Evolutionary conservation across 1,140 invertebrate species (phyloP), one percentile per base, ranked within the genome.

Genomic region (Trachymyrmex septentrionalis): DNA sequence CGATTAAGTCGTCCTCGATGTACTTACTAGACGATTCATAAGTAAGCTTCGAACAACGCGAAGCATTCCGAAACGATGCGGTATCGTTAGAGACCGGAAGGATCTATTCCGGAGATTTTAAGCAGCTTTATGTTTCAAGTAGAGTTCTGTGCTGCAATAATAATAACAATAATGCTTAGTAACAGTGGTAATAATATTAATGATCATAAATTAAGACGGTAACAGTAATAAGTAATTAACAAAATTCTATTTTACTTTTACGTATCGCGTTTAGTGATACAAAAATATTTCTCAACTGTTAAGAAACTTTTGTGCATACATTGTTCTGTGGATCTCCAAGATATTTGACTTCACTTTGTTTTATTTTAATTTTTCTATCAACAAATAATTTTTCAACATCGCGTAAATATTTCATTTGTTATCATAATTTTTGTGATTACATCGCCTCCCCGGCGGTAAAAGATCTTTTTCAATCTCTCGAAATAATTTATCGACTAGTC

Each of bases 11-110:
- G 67, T 73, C 27, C 55, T 48, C 69, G 24, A 84, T 72, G 27
- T 75, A 50, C 48, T 38, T 55, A 2, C 16, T 27, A 61, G 34
- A 84, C 69, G 80, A 84, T 84, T 84, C 80, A 84, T 84, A 84
- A 84, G 80, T 84, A 63, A 75, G 24, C 72, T 24, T 75, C 69
- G 55, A 82, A 38, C 76, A 48, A 57, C 34, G 86, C 82, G 34
- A 55, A 59, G 14, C 72, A 4, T 59, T 48, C 38, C 44, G 9
- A 50, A 48, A 6, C 9, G 71, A 53, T 48, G 75, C 75, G 75
- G 38, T 63, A 63, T 77, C 16, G 21, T 77, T 27, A n/a, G 63
- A 71, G 14, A n/a, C 9, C 14, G 19, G 9, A 53, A 48, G 7
- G 64, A 67, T 27, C n/a, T n/a, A 19, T 80, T 53, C 48, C 19